Base-by-base conservation (phyloP, 1,140 invertebrate species). In the Drosophila ercepeae region DNA sequence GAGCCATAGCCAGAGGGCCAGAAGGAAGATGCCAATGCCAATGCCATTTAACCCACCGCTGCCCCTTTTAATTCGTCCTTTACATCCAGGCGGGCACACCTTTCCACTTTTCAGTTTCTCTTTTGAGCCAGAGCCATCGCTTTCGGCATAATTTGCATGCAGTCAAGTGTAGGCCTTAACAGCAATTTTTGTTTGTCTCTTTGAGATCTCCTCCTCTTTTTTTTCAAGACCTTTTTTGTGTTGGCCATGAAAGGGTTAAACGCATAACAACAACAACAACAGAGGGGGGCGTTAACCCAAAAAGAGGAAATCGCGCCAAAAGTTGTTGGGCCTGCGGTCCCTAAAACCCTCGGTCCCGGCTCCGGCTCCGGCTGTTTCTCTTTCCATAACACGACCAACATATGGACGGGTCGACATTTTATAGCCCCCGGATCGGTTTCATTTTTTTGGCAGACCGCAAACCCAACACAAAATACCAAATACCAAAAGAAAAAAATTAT, bases 381-480 rank as follows among this genome's bases (percentile, higher is more conserved):
- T 8, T 19, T 3, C 44, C 50, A 67, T 52, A 45, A 59, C 25
- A 50, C 59, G 16, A 9, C 44, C 64, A 78, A 78, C 82, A 88
- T 86, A 86, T 78, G 78, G 78, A 74, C 44, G 63, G 63, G 77
- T 81, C 69, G 77, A 82, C 82, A 74, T 81, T 86, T 86, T 86
- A 86, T 86, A 74, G 82, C 81, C 82, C 54, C 64, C 60, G 79
- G 71, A 72, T 83, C 76, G 69, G 77, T 71, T 70, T 77, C 78
- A 59, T 73, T 77, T 65, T 65, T 67, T 61, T 39, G 79, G 51
- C 58, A 59, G 64, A 76, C 72, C 76, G 54, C 76, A 81, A 63
- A 68, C 67, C 54, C 58, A 67, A 64, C 71, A 36, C 18, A 73
- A 58, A 58, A 74, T 49, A 21, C 18, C 46, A 54, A 63, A 0